Base-by-base conservation (phyloP, 2,888 invertebrate genomes). In the Ophion slaviceki region DNA sequence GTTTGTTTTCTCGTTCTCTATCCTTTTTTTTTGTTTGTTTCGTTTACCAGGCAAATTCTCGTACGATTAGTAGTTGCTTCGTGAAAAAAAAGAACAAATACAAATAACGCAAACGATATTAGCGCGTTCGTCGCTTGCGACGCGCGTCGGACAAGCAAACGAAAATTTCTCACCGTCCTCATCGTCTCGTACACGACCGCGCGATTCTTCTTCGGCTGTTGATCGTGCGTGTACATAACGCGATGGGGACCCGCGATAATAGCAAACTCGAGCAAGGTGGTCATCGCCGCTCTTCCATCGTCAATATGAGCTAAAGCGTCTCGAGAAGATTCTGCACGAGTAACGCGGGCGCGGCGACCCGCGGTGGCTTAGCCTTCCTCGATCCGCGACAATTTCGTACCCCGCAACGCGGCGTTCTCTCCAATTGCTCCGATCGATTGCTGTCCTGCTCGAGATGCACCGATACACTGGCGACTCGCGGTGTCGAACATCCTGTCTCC, bases 391-490 rank as follows among this genome's bases (percentile, higher is more conserved):
- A 92, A 82, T 90, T 90, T 45, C 92, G 90, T 76, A 92, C 91
- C 75, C 88, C 92, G 87, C 93, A 93, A 45, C 93, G 91, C 7
- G 92, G 92, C 45, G 91, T 80, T 85, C 92, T 88, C 71, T 91
- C 90, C 86, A 92, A 88, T 89, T 93, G 93, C 82, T 93, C 92
- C 59, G 93, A 93, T 91, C 93, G 93, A 91, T 93, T 93, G 90
- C 91, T 92, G 89, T 93, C 93, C 87, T 93, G 93, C 80, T 93
- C 93, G 68, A 93, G 91, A 75, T 92, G 92, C 67, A 93, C 92
- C 74, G 93, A 92, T 76, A 93, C 92, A 77, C 92, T 92, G 62
- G 93, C 93, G 80, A 93, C 91, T 67, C 92, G 91, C 17, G 93
- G 92, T 10, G 92, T 89, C 75, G 92, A 91, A 88, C 92, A 92